Evolutionary conservation across 2,797 vertebrate species (phyloP), one percentile per base, ranked within the genome.

Genomic region (Apogon hyalosoma): DNA sequence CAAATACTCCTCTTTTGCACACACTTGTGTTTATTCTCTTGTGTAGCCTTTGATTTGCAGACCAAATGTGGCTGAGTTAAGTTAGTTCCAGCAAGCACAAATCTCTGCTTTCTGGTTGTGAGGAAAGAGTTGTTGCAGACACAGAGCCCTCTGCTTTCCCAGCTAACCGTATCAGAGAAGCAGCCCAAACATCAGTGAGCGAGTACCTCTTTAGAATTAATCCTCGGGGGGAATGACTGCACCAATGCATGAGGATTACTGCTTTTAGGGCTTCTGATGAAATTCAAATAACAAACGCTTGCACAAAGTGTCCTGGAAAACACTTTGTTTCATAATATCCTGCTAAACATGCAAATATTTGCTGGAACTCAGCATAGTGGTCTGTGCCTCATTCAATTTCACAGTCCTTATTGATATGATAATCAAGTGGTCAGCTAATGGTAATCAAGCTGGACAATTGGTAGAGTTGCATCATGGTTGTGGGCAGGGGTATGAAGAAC

Each of bases 121-220:
- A 80, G 79, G 69, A 70, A 55, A 63, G 39, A 67, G 72, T 75
- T 49, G 77, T 69, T 80, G 76, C 63, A 63, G 78, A 89, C 73
- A 74, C 55, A 54, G 74, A 82, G 76, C 60, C 65, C 14, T 31
- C 60, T 38, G 82, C 82, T 82, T 71, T 69, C 69, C 48, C 60
- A 51, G 85, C 81, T 84, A 81, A 88, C 79, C 59, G 31, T 89
- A 87, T 90, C 90, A 84, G 76, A 84, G 77, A 64, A 84, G 80
- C 80, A 75, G 84, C 73, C 75, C 63, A 61, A 84, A 90, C 86
- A 90, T 88, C 83, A 87, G 75, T 69, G 73, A 88, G 82, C 57
- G 55, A 80, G 80, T 76, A 83, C 85, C 87, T 89, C 87, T 93
- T 90, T 73, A 88, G 85, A 87, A 90, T 84, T 88, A 90, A 91